phyloP scores from a whole-genome alignment of 2,888 invertebrate species.

The Tethea ocularis region DNA sequence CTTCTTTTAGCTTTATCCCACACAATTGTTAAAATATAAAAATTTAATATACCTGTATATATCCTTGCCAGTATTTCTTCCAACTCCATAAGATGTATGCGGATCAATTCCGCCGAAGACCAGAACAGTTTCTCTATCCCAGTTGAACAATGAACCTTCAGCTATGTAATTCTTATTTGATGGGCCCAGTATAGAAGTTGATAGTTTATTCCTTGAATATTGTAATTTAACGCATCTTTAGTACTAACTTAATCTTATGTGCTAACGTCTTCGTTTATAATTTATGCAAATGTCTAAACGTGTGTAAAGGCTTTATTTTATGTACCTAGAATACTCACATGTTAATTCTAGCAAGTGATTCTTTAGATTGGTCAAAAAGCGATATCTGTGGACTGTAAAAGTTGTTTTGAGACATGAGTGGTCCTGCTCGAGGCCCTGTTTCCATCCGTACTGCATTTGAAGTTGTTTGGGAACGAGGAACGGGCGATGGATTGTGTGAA shows the following conservation, averaged over 20 bases:
- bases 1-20: not conserved
- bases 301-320: not conserved
- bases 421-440: constrained; percentile 20
- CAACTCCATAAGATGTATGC: constrained; percentile 80
- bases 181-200: constrained; percentile 71
- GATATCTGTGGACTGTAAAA: constrained; percentile 63
- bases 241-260: not conserved
- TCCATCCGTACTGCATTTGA: constrained; percentile 31
- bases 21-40: too few species aligned
- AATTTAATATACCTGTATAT: constrained; percentile 75
- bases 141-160: constrained; percentile 81
- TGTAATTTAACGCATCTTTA: not conserved
- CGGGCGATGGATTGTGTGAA: constrained; percentile 35
- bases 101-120: constrained; percentile 89
- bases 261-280: not conserved
- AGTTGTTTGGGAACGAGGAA: constrained; percentile 30
- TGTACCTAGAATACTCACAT: constrained; percentile 46
- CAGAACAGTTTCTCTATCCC: constrained; percentile 85
- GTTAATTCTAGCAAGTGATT: constrained; percentile 62
- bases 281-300: not conserved
- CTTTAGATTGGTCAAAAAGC: constrained; percentile 75
- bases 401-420: constrained; percentile 38
- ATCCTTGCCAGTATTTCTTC: constrained; percentile 85
- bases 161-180: constrained; percentile 75
- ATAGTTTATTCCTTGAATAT: constrained; percentile 67